Percentiles rank a stretch among this genome's conserved stretches.
Conservation (phyloP, 2,888 invertebrate species). For the Carterocephalus palaemon region DNA sequence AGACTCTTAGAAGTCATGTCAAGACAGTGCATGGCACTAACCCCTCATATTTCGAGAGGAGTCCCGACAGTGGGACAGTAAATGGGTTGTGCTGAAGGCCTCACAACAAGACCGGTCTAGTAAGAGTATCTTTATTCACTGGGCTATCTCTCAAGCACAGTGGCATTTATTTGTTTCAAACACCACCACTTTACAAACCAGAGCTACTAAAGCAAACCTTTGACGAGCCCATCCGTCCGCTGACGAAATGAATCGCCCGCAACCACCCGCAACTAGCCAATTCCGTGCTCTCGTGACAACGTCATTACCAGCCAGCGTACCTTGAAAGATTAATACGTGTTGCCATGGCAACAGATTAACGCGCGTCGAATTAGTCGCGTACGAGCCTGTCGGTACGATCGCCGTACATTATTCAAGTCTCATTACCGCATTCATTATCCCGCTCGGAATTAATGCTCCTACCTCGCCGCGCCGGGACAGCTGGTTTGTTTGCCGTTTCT, state of each 20-base stretch:
- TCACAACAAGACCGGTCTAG: too few species aligned
- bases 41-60: too few species aligned
- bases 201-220: too few species aligned
- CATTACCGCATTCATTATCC: slow-evolving; percentile 22
- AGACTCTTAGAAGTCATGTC: too few species aligned
- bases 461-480: slow-evolving; percentile 6
- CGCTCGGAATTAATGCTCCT: slow-evolving; percentile 17
- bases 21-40: too few species aligned
- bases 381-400: slow-evolving; percentile 14
- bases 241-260: background rate
- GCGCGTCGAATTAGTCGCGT: slow-evolving; percentile 21
- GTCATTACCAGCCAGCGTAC: slow-evolving; percentile 19
- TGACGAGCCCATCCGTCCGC: background rate
- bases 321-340: slow-evolving; percentile 21
- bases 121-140: too few species aligned
- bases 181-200: too few species aligned
- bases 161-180: too few species aligned
- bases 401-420: slow-evolving; percentile 23
- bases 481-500: background rate
- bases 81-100: too few species aligned
- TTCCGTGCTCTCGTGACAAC: slow-evolving; percentile 7
- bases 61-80: too few species aligned
- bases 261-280: slow-evolving; percentile 9
- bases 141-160: too few species aligned
- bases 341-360: slow-evolving; percentile 24